These are phyloP conservation scores for Morinoia aosen DNA, from an alignment of 2,888 invertebrate genomes.

Conservation along the genomic window DNA sequence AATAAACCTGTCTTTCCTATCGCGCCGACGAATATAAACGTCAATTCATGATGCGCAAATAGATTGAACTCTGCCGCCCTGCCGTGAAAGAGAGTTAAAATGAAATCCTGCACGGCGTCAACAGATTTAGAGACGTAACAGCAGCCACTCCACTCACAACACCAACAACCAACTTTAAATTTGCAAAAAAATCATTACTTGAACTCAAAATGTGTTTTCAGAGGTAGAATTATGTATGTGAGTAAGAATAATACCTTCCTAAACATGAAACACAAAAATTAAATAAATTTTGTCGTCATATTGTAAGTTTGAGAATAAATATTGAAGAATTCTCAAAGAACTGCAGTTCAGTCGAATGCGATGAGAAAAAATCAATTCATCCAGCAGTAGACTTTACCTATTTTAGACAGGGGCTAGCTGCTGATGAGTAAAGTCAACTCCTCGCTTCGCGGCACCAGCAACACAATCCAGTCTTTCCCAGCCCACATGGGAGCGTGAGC, in stretches of 20 bases:
- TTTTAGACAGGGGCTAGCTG: neutral
- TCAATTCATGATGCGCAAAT: neutral
- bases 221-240: neutral
- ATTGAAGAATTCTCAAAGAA: neutral
- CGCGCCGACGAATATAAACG: neutral
- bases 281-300: too few relatives aligned
- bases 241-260: neutral
- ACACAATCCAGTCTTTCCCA: neutral
- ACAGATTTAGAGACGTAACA: neutral
- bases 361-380: neutral
- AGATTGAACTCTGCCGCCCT: slow-evolving; percentile 12
- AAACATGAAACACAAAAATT: neutral
- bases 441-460: neutral
- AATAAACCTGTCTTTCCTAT: neutral
- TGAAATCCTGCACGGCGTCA: neutral
- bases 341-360: neutral
- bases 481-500: slow-evolving; percentile 17
- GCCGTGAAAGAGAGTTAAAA: neutral
- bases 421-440: neutral
- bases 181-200: neutral
- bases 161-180: neutral
- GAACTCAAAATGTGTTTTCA: neutral
- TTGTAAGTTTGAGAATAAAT: too few relatives aligned
- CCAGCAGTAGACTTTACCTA: neutral
- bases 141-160: neutral